phyloP scores from a whole-genome alignment of 1,140 invertebrate genomes.

The Aradophagus sp. region DNA sequence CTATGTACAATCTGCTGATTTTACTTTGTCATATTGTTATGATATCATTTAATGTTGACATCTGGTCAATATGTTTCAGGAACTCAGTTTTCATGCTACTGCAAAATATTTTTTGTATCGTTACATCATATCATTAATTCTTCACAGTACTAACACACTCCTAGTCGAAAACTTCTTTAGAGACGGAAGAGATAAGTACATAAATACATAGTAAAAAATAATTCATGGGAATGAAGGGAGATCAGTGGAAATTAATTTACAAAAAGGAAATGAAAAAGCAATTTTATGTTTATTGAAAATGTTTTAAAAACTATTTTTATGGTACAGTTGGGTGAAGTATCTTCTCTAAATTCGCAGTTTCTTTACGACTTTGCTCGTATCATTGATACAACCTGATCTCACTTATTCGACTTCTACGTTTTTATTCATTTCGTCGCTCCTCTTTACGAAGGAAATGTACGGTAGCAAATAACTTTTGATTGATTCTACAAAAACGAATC shows the following conservation, averaged over 20 bases:
- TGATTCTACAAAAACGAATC: conserved; percentile 68
- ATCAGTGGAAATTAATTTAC: conserved; percentile 39
- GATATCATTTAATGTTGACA: no score
- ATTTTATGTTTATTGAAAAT: conserved; percentile 38
- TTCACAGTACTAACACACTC: no score
- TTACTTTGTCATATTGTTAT: no score
- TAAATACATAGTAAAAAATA: conserved; percentile 1
- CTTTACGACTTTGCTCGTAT: conserved; percentile 58
- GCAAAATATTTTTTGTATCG: conserved; percentile 5
- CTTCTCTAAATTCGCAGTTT: conserved; percentile 60
- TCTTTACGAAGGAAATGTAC: conserved; percentile 49
- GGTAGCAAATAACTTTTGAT: conserved; percentile 69
- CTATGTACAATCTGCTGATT: no score
- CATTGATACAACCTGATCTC: conserved; percentile 62
- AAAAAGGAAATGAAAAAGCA: conserved; percentile 35
- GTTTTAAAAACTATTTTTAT: conserved; percentile 45
- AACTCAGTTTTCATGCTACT: no score
- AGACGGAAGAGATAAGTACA: conserved; percentile 8
- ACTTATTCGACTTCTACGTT: conserved; percentile 52
- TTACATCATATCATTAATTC: no score
- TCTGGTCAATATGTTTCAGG: no score
- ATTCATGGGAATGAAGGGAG: conserved; percentile 16
- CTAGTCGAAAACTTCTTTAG: neutral
- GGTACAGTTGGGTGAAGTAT: conserved; percentile 41
- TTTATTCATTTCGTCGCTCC: conserved; percentile 48